Percentiles rank a stretch among this genome's conserved stretches.
phyloP scores from a whole-genome alignment of 1,140 invertebrate genomes.

The Cherax quadricarinatus region DNA sequence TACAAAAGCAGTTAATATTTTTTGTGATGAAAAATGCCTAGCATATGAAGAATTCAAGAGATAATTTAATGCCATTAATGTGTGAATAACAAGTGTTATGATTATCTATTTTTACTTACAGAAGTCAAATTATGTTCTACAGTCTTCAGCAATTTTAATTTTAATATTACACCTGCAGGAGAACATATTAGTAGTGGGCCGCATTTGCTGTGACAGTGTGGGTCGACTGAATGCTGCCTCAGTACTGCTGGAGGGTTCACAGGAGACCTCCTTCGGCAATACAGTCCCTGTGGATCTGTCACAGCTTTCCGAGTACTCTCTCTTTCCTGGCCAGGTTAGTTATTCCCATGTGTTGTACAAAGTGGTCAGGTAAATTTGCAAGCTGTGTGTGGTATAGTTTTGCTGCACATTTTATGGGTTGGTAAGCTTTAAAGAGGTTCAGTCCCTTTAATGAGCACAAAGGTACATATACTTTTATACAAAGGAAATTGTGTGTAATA shows the following conservation, averaged over 20 bases:
- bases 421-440: too few relatives aligned
- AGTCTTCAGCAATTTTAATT: background rate
- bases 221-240: conserved; percentile 84
- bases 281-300: conserved; percentile 81
- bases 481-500: too few relatives aligned
- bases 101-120: too few relatives aligned
- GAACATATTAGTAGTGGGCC: conserved; percentile 79
- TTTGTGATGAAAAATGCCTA: background rate
- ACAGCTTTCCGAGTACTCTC: conserved; percentile 83
- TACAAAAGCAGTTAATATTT: background rate
- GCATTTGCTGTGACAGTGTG: conserved; percentile 82
- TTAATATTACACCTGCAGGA: conserved; percentile 74
- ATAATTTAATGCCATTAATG: too few relatives aligned
- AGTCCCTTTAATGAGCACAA: too few relatives aligned
- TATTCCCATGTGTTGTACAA: too few relatives aligned
- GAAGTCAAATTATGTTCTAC: background rate
- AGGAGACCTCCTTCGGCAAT: conserved; percentile 78
- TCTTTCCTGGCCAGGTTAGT: conserved; percentile 88
- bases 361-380: too few relatives aligned
- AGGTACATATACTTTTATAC: too few relatives aligned
- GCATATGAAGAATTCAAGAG: background rate
- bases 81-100: background rate
- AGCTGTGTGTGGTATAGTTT: too few relatives aligned
- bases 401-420: too few relatives aligned
- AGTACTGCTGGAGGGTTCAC: conserved; percentile 84